A percentile compares a stretch with the other conserved stretches of the same genome.
Evolutionary conservation across 2,888 invertebrate species (phyloP).

Genomic region (Dynastes maya): DNA sequence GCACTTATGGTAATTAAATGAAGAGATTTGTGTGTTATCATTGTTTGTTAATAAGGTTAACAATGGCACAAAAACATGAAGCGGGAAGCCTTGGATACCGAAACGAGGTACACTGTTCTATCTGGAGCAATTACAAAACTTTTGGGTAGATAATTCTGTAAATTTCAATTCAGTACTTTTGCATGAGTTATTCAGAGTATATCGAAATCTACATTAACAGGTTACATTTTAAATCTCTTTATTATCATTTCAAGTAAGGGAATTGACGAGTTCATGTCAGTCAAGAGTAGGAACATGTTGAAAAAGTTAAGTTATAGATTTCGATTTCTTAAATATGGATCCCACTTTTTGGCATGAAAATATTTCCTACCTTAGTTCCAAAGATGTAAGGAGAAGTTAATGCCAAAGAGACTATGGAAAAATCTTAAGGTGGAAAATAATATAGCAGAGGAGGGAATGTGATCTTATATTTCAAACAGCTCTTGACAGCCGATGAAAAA

Average conservation of each 20-base stretch:
- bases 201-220: neutral
- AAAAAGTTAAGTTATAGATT: neutral
- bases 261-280: neutral
- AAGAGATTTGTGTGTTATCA: neutral
- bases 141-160: neutral
- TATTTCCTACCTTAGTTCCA: neutral
- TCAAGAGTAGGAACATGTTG: neutral
- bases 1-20: neutral
- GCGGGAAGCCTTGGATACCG: neutral
- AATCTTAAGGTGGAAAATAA: neutral
- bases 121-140: neutral
- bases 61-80: neutral
- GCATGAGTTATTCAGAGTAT: neutral
- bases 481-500: neutral
- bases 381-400: neutral
- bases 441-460: neutral
- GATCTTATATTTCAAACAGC: neutral
- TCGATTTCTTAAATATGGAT: neutral
- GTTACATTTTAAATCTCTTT: neutral
- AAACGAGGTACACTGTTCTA: neutral
- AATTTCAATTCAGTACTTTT: neutral
- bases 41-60: neutral
- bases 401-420: neutral
- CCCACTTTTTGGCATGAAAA: neutral
- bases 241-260: neutral